Percentiles rank a stretch among this genome's conserved stretches.
Conservation (phyloP, 2,113 vertebrate species). For the Podarcis cretensis region DNA sequence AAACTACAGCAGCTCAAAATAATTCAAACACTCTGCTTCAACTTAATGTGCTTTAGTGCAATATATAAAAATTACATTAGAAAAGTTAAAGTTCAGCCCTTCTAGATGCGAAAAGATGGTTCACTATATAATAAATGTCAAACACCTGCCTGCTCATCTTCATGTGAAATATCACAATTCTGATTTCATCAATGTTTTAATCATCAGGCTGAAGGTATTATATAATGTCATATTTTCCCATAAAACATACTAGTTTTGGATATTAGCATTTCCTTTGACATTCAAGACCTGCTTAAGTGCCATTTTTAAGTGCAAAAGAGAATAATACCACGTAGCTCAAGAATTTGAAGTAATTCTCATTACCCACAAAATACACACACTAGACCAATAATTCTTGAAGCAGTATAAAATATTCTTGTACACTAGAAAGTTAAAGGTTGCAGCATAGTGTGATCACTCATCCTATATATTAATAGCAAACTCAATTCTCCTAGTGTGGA, state of each 20-base stretch:
- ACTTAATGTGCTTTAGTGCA: not conserved
- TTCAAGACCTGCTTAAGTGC: not conserved
- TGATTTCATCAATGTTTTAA: not conserved
- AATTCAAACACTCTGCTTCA: not conserved
- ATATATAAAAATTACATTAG: not conserved
- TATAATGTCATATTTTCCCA: not conserved
- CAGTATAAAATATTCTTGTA: not conserved
- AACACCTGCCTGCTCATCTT: not conserved
- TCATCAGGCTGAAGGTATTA: not conserved
- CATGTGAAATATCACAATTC: not conserved
- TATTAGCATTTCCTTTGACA: not conserved
- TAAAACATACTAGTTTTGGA: not conserved
- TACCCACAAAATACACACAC: not conserved
- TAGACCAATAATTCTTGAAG: not conserved
- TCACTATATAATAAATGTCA: not conserved
- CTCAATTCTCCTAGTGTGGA: no score
- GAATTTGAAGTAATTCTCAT: slow-evolving; percentile 10
- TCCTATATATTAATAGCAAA: not conserved
- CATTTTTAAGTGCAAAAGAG: slow-evolving; percentile 6
- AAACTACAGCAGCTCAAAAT: not conserved
- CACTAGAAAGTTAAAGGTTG: not conserved
- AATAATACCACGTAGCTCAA: not conserved
- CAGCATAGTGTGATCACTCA: not conserved
- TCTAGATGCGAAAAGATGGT: not conserved
- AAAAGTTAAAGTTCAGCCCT: not conserved